Conservation (phyloP, 2,113 vertebrate species). For the Elephantulus edwardii region DNA sequence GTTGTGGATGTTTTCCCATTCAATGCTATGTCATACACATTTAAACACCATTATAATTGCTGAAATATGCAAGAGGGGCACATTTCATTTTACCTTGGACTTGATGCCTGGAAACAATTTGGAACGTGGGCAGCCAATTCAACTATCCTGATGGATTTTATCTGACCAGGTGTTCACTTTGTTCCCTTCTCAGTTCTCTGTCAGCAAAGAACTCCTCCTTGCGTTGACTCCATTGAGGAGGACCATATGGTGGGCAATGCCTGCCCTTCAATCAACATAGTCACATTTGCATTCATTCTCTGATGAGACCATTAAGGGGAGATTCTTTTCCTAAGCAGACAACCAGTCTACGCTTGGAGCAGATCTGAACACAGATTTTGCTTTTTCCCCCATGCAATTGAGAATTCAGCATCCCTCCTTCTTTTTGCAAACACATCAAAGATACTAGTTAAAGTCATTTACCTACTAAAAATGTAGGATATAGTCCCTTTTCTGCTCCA, state of each 20-base stretch:
- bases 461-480: conserved; percentile 57
- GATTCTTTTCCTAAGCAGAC: neutral
- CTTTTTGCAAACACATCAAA: conserved; percentile 41
- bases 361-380: neutral
- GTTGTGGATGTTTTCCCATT: conserved; percentile 52
- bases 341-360: neutral
- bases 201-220: conserved; percentile 69
- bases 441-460: conserved; percentile 43
- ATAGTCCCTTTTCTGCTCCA: conserved; percentile 37
- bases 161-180: conserved; percentile 82
- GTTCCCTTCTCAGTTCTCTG: conserved; percentile 63
- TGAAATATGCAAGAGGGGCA: conserved; percentile 74
- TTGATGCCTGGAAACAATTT: conserved; percentile 74
- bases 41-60: conserved; percentile 63
- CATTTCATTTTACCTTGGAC: conserved; percentile 81
- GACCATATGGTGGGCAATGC: conserved; percentile 47
- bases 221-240: conserved; percentile 14
- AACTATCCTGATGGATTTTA: conserved; percentile 81
- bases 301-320: conserved; percentile 19
- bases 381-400: neutral
- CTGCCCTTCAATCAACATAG: conserved; percentile 8
- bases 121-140: conserved; percentile 67
- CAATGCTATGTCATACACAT: conserved; percentile 45
- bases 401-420: neutral
- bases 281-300: conserved; percentile 50